Evolutionary conservation across 1,140 invertebrate genomes (phyloP).

Genomic region (Megalonaias nervosa): DNA sequence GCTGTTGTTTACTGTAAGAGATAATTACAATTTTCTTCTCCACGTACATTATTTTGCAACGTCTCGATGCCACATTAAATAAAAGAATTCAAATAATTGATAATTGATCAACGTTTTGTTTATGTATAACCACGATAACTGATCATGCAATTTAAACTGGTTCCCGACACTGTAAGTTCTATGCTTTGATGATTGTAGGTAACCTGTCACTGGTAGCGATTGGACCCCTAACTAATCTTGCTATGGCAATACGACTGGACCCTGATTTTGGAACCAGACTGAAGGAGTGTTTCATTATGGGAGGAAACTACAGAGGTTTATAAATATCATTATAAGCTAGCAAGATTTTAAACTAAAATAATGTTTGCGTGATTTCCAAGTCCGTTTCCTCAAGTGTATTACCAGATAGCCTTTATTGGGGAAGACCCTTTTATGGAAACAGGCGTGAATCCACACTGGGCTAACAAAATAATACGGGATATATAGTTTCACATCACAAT

Average conservation of each 20-base stretch:
- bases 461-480: too few relatives aligned
- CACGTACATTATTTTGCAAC: too few relatives aligned
- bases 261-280: constrained; percentile 76
- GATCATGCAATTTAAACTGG: too few relatives aligned
- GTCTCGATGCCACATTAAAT: too few relatives aligned
- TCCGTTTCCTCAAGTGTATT: not conserved
- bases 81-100: too few relatives aligned
- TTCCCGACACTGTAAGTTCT: too few relatives aligned
- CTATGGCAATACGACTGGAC: constrained; percentile 80
- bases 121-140: too few relatives aligned
- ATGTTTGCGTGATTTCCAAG: not conserved
- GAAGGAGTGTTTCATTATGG: constrained; percentile 82
- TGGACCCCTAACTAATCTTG: constrained; percentile 85
- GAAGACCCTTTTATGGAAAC: not conserved
- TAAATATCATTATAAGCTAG: not conserved
- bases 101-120: too few relatives aligned
- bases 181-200: constrained; percentile 32
- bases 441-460: too few relatives aligned
- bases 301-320: constrained; percentile 77
- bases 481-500: too few relatives aligned
- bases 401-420: not conserved
- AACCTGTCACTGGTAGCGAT: constrained; percentile 75
- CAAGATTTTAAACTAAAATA: not conserved
- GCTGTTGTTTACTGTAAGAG: too few relatives aligned
- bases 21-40: too few relatives aligned